phyloP scores from a whole-genome alignment of 1,140 invertebrate genomes.

The Lycorma delicatula region DNA sequence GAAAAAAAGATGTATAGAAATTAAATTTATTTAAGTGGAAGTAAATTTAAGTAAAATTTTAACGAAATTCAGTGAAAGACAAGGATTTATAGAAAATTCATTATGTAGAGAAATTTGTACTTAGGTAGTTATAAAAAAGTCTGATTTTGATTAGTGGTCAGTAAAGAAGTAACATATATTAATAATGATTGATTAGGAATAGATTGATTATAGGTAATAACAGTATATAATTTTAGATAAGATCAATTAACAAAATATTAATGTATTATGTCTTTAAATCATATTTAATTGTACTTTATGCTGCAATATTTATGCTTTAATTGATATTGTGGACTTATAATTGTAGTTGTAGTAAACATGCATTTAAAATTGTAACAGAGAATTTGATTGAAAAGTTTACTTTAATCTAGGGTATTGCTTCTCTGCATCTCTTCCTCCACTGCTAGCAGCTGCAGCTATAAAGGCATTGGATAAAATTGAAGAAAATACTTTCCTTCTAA shows the following conservation, averaged over 20 bases:
- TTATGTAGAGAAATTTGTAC: too few species aligned
- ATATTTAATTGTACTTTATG: neutral
- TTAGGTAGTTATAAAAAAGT: too few species aligned
- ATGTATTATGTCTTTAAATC: neutral
- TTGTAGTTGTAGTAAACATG: neutral
- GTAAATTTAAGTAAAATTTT: too few species aligned
- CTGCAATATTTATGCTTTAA: neutral
- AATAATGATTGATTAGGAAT: too few species aligned
- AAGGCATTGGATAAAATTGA: conserved; percentile 67
- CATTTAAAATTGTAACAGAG: conserved; percentile 4
- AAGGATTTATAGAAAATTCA: too few species aligned
- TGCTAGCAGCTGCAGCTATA: conserved; percentile 79
- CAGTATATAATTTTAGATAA: too few species aligned
- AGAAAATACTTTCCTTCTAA: conserved; percentile 51
- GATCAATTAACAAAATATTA: neutral
- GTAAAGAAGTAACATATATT: too few species aligned
- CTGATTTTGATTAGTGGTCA: too few species aligned
- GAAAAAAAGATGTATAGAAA: too few species aligned
- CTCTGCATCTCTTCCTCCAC: conserved; percentile 90
- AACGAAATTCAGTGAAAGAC: too few species aligned
- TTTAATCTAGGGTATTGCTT: conserved; percentile 77
- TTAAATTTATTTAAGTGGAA: too few species aligned
- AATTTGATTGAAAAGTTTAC: conserved; percentile 11
- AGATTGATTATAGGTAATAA: too few species aligned
- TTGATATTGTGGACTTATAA: neutral